phyloP scores from a whole-genome alignment of 2,888 invertebrate genomes.

The Volucella bombylans region DNA sequence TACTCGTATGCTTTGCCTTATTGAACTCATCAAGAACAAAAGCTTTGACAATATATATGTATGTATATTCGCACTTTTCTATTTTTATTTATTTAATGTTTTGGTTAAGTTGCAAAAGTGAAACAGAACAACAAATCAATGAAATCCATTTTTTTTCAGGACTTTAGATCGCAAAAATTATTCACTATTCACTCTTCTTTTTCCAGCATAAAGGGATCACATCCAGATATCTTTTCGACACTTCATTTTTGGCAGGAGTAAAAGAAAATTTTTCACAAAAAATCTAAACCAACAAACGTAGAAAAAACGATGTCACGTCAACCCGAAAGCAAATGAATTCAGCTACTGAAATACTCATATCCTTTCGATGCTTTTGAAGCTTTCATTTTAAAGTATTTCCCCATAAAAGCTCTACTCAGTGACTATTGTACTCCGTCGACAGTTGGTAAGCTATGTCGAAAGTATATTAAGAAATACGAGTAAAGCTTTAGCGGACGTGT shows the following conservation, averaged over 20 bases:
- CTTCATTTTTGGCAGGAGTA: not conserved
- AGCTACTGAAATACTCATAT: constrained; percentile 53
- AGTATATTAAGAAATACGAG: no score
- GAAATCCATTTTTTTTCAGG: not conserved
- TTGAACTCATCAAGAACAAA: constrained; percentile 11
- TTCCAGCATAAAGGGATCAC: not conserved
- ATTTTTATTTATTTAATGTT: constrained; percentile 22
- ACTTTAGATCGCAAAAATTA: not conserved
- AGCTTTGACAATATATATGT: constrained; percentile 8
- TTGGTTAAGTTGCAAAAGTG: not conserved
- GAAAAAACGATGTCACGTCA: constrained; percentile 52
- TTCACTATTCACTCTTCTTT: constrained; percentile 30
- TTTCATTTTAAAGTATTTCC: not conserved
- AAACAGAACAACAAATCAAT: constrained; percentile 28
- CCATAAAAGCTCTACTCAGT: not conserved
- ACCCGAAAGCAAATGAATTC: constrained; percentile 46
- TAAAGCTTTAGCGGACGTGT: no score
- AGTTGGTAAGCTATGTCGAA: no score
- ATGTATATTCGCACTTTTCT: constrained; percentile 2
- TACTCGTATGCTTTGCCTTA: not conserved
- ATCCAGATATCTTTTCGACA: not conserved
- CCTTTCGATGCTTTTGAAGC: constrained; percentile 32
- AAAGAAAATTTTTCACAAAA: constrained; percentile 1
- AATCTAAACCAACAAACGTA: constrained; percentile 11
- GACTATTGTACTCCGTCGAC: no score